Conservation (phyloP, 2,797 vertebrate genomes). For the Coranthus polyacanthus region DNA sequence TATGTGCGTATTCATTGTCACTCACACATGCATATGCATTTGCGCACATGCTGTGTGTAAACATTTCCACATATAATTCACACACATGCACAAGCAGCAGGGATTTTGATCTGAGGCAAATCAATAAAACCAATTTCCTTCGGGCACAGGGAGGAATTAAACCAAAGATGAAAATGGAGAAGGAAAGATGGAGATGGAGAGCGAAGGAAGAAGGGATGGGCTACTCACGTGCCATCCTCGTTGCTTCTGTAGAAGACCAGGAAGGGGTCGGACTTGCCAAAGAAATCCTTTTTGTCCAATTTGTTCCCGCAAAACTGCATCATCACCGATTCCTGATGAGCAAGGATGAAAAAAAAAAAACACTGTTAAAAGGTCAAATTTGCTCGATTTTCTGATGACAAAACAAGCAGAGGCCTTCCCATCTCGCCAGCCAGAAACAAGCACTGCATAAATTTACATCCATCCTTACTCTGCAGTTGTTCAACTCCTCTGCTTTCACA, state of each 20-base stretch:
- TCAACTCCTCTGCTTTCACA: conserved; percentile 94
- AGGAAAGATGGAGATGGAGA: background rate
- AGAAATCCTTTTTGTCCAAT: conserved; percentile 96
- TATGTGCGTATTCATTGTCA: no score
- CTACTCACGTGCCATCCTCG: conserved; percentile 92
- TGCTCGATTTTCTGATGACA: background rate
- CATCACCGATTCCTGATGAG: conserved; percentile 90
- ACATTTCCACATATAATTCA: conserved; percentile 31
- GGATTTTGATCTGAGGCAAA: conserved; percentile 56
- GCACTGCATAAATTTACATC: no score
- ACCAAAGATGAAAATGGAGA: conserved; percentile 34
- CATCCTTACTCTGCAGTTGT: conserved; percentile 93
- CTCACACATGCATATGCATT: no score
- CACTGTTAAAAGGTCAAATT: background rate
- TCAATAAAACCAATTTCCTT: conserved; percentile 74
- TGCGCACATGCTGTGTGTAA: background rate
- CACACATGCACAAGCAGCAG: conserved; percentile 21
- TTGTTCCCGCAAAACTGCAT: conserved; percentile 97
- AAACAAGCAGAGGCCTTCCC: background rate
- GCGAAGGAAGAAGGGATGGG: background rate
- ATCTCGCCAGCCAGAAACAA: background rate
- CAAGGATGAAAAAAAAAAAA: background rate
- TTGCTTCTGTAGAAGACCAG: conserved; percentile 94
- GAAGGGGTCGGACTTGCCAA: conserved; percentile 95
- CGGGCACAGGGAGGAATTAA: conserved; percentile 40